Conservation (phyloP, 2,888 invertebrate species). For the Rhaphigaster nebulosa region DNA sequence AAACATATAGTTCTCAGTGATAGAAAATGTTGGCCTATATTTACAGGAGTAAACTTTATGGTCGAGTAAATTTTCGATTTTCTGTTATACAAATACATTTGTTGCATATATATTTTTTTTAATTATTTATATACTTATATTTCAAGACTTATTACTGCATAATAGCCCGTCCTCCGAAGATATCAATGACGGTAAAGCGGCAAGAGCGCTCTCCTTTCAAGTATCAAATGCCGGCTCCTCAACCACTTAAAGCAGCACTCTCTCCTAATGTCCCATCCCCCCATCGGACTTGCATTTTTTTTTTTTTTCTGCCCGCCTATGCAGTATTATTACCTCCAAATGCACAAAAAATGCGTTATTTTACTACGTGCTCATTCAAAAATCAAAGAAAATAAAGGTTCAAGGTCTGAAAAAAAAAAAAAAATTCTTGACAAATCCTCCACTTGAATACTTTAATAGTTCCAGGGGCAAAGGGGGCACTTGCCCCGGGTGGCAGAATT, state of each 20-base stretch:
- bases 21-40: no score
- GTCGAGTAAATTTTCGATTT: no score
- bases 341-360: neutral
- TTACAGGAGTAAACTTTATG: no score
- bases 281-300: neutral
- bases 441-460: no score
- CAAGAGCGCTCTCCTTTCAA: neutral
- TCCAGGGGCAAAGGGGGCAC: no score
- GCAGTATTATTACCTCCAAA: neutral
- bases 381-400: no score
- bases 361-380: neutral
- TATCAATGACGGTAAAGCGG: neutral
- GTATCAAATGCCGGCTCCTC: neutral
- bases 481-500: no score
- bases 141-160: neutral
- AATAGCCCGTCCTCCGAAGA: neutral
- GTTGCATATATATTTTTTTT: no score
- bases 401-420: no score
- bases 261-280: neutral
- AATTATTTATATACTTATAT: neutral
- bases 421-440: no score
- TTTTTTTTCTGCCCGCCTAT: neutral
- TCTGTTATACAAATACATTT: no score
- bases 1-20: no score
- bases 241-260: conserved; percentile 13